Base-by-base conservation (phyloP, 1,140 invertebrate genomes). In the Nasonia vitripennis region DNA sequence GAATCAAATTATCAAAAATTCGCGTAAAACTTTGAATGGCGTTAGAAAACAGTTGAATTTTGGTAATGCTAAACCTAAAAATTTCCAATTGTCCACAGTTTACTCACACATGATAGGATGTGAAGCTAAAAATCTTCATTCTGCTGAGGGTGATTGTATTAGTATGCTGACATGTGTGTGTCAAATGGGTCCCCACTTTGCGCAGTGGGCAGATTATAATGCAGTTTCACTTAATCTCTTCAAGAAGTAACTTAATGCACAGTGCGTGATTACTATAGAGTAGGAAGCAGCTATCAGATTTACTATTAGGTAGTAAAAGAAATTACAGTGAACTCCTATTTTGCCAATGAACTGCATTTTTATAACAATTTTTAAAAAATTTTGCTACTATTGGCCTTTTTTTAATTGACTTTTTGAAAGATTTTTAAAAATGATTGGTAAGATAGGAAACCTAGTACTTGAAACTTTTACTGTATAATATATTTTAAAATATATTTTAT, bases 121-220 rank as follows among this genome's bases (percentile, higher is more conserved):
- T 62, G 86, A 91, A 27, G 88, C 93, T 1, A 37, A 85, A 2
- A 89, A 93, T 81, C 89, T 92, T 6, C 95, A 96, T 90, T 90
- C 90, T 51, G 95, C 96, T 31, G 95, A 96, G 89, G 92, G 90
- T 81, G 96, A 96, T 90, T 95, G 95, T 23, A 86, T 93, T 12
- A 93, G 94, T 90, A 90, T 95, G 7, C 91, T 95, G 27, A 90
- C 94, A 70, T 95, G 95, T 87, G 94, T 94, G 2, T 90, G 92
- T 71, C 91, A 92, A 7, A 92, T 94, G 34, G 94, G 94, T 79
- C 86, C 94, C 14, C 89, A 92, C 67, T 96, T 96, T 89, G 83
- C 95, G 0, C 89, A 93, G 55, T 95, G 94, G 93, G 93, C 94
- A 20, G 94, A 96, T 86, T 86, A 89, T 34, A 93, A 94, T 88